Evolutionary conservation across 2,113 vertebrate genomes (phyloP).

Genomic region (Herpailurus yagouaroundi): DNA sequence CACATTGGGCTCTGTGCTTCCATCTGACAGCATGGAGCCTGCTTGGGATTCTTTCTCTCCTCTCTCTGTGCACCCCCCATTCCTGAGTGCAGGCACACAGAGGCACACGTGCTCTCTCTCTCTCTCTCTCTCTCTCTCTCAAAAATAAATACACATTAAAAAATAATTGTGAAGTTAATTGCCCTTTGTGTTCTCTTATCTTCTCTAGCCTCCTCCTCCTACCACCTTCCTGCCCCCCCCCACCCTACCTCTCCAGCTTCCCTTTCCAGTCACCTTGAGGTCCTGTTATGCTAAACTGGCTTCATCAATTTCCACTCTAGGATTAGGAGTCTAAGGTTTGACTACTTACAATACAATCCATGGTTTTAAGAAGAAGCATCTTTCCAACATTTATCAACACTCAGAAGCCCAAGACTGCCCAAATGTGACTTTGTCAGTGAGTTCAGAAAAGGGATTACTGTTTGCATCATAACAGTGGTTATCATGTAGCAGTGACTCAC

Average conservation of each 20-base stretch:
- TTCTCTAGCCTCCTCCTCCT: background rate
- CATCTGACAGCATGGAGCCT: too few species aligned
- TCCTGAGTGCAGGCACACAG: too few species aligned
- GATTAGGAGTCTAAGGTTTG: background rate
- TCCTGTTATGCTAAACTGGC: background rate
- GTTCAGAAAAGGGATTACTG: background rate
- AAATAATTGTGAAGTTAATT: background rate
- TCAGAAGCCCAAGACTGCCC: background rate
- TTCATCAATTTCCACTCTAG: background rate
- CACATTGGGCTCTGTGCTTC: too few species aligned
- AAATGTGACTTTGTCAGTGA: background rate
- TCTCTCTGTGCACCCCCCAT: too few species aligned
- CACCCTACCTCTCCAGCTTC: background rate
- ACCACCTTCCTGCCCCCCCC: background rate
- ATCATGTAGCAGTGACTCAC: background rate
- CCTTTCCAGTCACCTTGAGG: background rate
- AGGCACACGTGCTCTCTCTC: too few species aligned
- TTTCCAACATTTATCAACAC: background rate
- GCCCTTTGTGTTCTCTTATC: background rate
- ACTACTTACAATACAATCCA: background rate
- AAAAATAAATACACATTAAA: too few species aligned
- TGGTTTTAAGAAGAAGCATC: background rate
- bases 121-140: too few species aligned
- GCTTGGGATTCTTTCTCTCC: too few species aligned
- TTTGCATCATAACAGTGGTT: background rate